Evolutionary conservation across 2,113 vertebrate genomes (phyloP).

Genomic region (Taurulus bubalis): DNA sequence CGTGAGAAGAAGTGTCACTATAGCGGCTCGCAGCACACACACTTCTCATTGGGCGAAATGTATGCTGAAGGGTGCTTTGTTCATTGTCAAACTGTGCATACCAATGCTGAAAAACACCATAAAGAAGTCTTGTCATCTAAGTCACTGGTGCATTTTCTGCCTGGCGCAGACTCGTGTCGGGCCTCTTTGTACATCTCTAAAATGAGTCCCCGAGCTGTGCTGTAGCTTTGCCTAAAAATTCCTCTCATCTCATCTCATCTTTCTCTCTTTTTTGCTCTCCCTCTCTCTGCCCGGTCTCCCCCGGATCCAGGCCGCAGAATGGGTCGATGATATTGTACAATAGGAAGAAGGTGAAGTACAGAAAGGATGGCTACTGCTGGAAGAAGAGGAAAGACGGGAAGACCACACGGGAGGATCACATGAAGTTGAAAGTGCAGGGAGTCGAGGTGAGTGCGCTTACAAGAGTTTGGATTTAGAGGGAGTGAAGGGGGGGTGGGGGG

Average conservation of each 20-base stretch:
- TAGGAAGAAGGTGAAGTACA: slow-evolving; percentile 99
- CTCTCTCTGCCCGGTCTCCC: slow-evolving; percentile 55
- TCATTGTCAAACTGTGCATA: slow-evolving; percentile 78
- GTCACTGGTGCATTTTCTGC: slow-evolving; percentile 76
- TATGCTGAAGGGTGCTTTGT: slow-evolving; percentile 76
- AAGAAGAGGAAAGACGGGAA: slow-evolving; percentile 99
- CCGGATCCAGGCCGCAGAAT: slow-evolving; percentile 95
- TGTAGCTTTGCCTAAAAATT: slow-evolving; percentile 77
- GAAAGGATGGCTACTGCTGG: slow-evolving; percentile 99
- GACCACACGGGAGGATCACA: slow-evolving; percentile 99
- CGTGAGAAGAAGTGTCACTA: slow-evolving; percentile 59
- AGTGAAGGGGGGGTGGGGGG: background rate
- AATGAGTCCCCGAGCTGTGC: slow-evolving; percentile 76
- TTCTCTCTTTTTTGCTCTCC: slow-evolving; percentile 44
- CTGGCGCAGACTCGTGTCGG: slow-evolving; percentile 62
- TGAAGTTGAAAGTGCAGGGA: slow-evolving; percentile 99
- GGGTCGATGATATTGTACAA: slow-evolving; percentile 99
- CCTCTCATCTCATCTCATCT: slow-evolving; percentile 57
- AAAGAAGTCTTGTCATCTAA: slow-evolving; percentile 78
- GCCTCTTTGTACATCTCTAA: slow-evolving; percentile 75
- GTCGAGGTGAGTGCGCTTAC: slow-evolving; percentile 91
- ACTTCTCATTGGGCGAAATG: slow-evolving; percentile 61
- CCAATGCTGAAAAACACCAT: slow-evolving; percentile 73
- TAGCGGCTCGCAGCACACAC: slow-evolving; percentile 44
- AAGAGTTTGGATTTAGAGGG: slow-evolving; percentile 45